Evolutionary conservation across 1,140 invertebrate genomes (phyloP).

Genomic region (Pogonomyrmex barbatus): DNA sequence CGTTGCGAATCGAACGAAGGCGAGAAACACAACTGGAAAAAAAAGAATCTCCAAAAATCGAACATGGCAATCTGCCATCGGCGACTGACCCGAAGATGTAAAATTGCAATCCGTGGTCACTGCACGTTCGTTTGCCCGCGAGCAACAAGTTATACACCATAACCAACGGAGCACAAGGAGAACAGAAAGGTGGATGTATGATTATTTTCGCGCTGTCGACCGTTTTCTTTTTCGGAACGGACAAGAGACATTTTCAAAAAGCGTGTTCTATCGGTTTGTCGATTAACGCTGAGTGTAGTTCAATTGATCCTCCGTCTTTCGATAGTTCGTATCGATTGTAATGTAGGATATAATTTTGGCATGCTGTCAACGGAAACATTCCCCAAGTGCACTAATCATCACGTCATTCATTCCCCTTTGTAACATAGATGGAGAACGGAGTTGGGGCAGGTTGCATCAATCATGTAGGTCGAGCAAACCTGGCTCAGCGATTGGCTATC

Average conservation of each 20-base stretch:
- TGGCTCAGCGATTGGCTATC: constrained; percentile 32
- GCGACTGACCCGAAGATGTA: constrained; percentile 36
- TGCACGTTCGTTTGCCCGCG: constrained; percentile 54
- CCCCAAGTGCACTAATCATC: constrained; percentile 5
- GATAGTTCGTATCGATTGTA: not conserved
- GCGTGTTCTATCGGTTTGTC: not conserved
- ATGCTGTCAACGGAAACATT: not conserved
- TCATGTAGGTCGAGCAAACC: constrained; percentile 23
- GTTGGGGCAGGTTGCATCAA: constrained; percentile 37
- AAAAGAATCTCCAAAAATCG: not conserved
- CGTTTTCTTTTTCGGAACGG: not conserved
- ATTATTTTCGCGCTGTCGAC: constrained; percentile 3
- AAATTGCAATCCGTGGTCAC: constrained; percentile 54
- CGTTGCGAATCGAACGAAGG: not conserved
- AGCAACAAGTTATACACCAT: constrained; percentile 76
- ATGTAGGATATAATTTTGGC: not conserved
- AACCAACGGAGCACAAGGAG: constrained; percentile 60
- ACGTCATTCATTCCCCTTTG: constrained; percentile 7
- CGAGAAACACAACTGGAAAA: not conserved
- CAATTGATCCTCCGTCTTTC: not conserved
- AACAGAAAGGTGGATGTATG: constrained; percentile 15
- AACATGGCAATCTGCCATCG: constrained; percentile 36
- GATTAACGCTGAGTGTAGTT: constrained; percentile 12
- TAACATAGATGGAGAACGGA: not conserved
- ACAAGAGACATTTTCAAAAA: not conserved